Evolutionary conservation across 2,797 vertebrate species (phyloP).

Genomic region (Argya squamiceps): DNA sequence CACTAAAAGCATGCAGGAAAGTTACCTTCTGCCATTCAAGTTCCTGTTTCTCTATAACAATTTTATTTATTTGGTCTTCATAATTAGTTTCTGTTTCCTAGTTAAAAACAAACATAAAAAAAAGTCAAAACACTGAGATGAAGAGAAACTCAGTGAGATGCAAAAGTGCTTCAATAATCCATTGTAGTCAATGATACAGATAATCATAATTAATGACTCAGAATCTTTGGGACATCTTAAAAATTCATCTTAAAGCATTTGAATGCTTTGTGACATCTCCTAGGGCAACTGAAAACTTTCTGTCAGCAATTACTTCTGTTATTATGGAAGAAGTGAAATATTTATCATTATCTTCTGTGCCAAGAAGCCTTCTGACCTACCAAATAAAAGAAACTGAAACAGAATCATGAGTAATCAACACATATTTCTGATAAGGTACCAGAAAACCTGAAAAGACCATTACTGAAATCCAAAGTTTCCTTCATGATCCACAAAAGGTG

Average conservation of each 20-base stretch:
- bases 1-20: not conserved
- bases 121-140: not conserved
- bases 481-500: not conserved
- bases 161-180: not conserved
- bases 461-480: not conserved
- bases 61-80: constrained; percentile 88
- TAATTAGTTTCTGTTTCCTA: constrained; percentile 87
- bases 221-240: not conserved
- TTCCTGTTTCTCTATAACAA: constrained; percentile 90
- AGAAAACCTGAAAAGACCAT: not conserved
- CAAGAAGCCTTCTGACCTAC: not conserved
- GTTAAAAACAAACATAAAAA: not conserved
- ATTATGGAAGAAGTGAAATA: not conserved
- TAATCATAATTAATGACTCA: not conserved
- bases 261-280: not conserved
- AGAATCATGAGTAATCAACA: not conserved
- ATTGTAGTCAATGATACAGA: not conserved
- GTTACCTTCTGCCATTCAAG: constrained; percentile 88
- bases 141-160: not conserved
- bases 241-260: not conserved
- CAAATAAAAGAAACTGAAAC: not conserved
- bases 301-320: not conserved
- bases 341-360: not conserved
- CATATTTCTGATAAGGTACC: not conserved
- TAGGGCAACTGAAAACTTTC: not conserved